Percentiles rank a stretch among this genome's conserved stretches.
Conservation (phyloP, 2,113 vertebrate species). For the Chaenocephalus aceratus region DNA sequence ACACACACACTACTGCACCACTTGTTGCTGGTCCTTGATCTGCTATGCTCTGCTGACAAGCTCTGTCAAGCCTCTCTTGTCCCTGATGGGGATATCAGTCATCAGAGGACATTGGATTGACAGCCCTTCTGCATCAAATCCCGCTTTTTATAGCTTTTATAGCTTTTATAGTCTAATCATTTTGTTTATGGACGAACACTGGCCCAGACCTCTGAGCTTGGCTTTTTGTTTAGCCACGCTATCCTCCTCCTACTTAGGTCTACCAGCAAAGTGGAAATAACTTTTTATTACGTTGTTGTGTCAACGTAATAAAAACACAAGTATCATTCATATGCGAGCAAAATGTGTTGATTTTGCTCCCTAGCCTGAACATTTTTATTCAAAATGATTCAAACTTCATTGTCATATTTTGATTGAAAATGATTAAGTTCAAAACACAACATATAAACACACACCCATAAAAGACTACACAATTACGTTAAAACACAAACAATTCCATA, state of each 20-base stretch:
- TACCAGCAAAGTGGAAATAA: constrained; percentile 2
- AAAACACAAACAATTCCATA: no score
- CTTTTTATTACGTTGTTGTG: not conserved
- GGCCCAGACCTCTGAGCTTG: not conserved
- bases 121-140: constrained; percentile 9
- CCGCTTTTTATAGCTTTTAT: constrained; percentile 8
- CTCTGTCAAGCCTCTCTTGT: constrained; percentile 26
- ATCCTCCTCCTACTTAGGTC: not conserved
- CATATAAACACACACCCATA: no score
- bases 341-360: not conserved
- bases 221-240: not conserved
- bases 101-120: constrained; percentile 22
- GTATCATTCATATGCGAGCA: no score
- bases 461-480: no score
- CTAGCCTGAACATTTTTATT: not conserved
- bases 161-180: constrained; percentile 12
- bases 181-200: constrained; percentile 1
- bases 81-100: constrained; percentile 24
- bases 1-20: no score
- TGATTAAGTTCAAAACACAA: no score
- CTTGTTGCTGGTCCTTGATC: constrained; percentile 7
- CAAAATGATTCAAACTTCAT: no score
- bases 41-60: constrained; percentile 12
- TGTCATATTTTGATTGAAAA: no score
- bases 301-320: not conserved